Conservation (phyloP, 2,113 vertebrate genomes). For the Hemiscyllium ocellatum region DNA sequence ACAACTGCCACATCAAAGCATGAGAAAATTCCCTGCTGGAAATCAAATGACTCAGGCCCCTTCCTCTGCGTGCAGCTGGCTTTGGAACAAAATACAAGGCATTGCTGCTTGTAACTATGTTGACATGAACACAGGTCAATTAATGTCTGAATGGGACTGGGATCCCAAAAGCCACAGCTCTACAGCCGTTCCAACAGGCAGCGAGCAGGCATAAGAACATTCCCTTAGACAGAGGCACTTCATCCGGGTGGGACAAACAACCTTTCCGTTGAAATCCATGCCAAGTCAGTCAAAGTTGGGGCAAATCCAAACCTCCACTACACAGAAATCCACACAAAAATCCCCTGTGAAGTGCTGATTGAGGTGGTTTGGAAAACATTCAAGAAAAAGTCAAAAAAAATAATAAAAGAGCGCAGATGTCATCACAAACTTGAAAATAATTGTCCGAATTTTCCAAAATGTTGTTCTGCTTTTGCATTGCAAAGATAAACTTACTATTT, state of each 20-base stretch:
- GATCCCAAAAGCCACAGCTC: neutral
- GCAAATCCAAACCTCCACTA: slow-evolving; percentile 31
- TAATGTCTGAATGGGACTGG: neutral
- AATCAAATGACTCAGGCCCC: slow-evolving; percentile 22
- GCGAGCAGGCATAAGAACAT: neutral
- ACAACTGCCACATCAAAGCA: slow-evolving; percentile 34
- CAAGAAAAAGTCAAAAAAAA: slow-evolving; percentile 5
- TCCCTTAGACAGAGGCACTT: neutral
- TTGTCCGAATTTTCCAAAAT: slow-evolving; percentile 20
- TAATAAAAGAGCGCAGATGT: slow-evolving; percentile 4
- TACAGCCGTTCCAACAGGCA: neutral
- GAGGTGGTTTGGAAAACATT: slow-evolving; percentile 33
- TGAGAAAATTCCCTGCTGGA: slow-evolving; percentile 27
- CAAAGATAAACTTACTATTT: slow-evolving; percentile 20
- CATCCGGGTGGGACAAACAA: slow-evolving; percentile 21
- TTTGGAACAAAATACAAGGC: neutral
- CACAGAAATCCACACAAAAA: slow-evolving; percentile 27
- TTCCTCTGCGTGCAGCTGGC: slow-evolving; percentile 14
- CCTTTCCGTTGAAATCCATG: neutral
- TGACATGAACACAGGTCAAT: neutral
- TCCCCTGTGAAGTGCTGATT: slow-evolving; percentile 36
- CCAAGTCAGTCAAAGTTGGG: slow-evolving; percentile 1
- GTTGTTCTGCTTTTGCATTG: neutral
- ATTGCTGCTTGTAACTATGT: neutral
- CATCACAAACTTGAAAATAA: slow-evolving; percentile 12